A percentile compares a stretch with the other conserved stretches of the same genome.
Evolutionary conservation across 2,797 vertebrate genomes (phyloP).

Genomic region (Alectoris magna): DNA sequence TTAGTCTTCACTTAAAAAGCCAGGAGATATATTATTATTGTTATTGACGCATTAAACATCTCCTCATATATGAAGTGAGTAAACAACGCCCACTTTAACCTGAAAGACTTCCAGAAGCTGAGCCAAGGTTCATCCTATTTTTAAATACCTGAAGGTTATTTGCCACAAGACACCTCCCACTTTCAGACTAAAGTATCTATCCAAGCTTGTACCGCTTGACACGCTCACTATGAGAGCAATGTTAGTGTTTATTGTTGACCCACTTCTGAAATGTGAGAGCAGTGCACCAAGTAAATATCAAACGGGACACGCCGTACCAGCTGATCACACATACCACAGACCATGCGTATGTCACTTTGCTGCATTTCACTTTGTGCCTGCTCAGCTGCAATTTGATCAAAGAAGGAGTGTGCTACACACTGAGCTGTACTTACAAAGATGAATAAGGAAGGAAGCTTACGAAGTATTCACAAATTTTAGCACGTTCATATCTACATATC

Average conservation of each 20-base stretch:
- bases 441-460: background rate
- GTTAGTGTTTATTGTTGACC: background rate
- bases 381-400: constrained; percentile 42
- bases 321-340: background rate
- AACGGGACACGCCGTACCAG: constrained; percentile 30
- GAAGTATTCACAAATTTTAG: background rate
- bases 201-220: background rate
- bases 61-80: background rate
- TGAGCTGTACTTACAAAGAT: fast-evolving
- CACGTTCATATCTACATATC: background rate
- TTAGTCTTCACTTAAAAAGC: background rate
- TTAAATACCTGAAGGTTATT: constrained; percentile 44
- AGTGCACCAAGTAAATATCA: constrained; percentile 21
- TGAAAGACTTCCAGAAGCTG: constrained; percentile 20
- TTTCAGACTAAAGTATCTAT: background rate
- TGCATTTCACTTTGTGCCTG: background rate
- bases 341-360: background rate
- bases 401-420: background rate
- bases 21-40: background rate
- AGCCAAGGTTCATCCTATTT: constrained; percentile 35
- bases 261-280: constrained; percentile 38
- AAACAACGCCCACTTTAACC: constrained; percentile 20
- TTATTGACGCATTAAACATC: background rate
- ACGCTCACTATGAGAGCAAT: background rate
- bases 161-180: background rate